Base-by-base conservation (phyloP, 2,888 invertebrate species). In the Morinoia aosen region DNA sequence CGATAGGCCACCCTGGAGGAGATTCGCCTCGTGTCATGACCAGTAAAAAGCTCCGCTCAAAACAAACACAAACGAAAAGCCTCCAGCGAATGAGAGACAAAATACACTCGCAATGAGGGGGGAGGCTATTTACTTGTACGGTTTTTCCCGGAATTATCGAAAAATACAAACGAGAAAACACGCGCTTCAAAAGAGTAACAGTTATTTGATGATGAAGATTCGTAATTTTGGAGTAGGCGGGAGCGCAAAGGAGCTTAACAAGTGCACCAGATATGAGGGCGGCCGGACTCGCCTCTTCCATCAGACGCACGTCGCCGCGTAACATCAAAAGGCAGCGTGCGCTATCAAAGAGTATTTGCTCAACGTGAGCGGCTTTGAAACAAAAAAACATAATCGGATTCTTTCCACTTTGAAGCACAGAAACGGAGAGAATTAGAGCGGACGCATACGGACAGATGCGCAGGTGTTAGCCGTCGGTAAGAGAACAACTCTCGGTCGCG, bases 321-420 rank as follows among this genome's bases (percentile, higher is more conserved):
- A 90, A 90, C 90, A 90, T 90, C 90, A 90, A 90, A 90, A 90
- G 90, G 90, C 90, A 16, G 90, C 90, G 40, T 19, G 48, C 14
- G 48, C 90, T 90, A 90, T 40, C 90, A 76, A 76, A 90, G 90
- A 90, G 48, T 90, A 90, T 90, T 90, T 90, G 48, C 90, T 48
- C 39, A 48, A 90, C 39, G 76, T 76, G 76, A 76, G 76, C 76
- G 76, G 76, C 76, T 76, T 76, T 48, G 90, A 90, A 90, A 90
- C 48, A 90, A 90, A 90, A 64, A 40, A 90, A 90, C 48, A 48
- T 90, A 90, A 90, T 90, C 90, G 90, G 90, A 90, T 90, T 90
- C 39, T 90, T 90, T 90, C 90, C 90, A 39, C 90, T 90, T 90
- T 90, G 90, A 90, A 90, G 90, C 48, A 90, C 48, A 12, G 90